Evolutionary conservation across 2,797 vertebrate genomes (phyloP).

Genomic region (Dallia pectoralis): DNA sequence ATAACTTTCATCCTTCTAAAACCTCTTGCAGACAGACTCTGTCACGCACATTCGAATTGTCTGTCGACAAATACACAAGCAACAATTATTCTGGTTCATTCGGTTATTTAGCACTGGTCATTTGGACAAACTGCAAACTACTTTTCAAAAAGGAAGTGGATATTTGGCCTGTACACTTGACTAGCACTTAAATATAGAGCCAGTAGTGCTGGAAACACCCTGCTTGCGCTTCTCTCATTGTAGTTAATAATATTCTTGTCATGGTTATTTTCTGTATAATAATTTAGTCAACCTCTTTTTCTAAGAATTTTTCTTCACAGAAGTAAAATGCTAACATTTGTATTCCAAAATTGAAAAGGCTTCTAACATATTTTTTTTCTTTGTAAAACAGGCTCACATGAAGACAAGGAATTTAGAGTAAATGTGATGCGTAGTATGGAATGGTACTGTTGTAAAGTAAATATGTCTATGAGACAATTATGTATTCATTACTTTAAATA

Average conservation of each 20-base stretch:
- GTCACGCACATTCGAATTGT: not conserved
- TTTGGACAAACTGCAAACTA: not conserved
- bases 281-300: too few relatives aligned
- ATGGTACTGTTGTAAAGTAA: not conserved
- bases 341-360: too few relatives aligned
- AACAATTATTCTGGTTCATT: not conserved
- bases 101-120: not conserved
- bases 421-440: too few relatives aligned
- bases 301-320: too few relatives aligned
- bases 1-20: not conserved
- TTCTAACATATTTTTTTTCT: too few relatives aligned
- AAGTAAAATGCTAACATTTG: too few relatives aligned
- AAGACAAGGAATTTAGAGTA: too few relatives aligned
- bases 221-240: not conserved
- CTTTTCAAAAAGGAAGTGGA: not conserved
- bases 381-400: too few relatives aligned
- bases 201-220: not conserved
- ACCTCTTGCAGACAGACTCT: not conserved
- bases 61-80: not conserved
- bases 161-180: not conserved
- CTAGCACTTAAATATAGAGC: not conserved
- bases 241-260: not conserved
- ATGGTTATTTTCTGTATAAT: too few relatives aligned
- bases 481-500: too few relatives aligned
- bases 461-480: not conserved